Conservation (phyloP, 2,888 invertebrate species). For the Xylophagus ater region DNA sequence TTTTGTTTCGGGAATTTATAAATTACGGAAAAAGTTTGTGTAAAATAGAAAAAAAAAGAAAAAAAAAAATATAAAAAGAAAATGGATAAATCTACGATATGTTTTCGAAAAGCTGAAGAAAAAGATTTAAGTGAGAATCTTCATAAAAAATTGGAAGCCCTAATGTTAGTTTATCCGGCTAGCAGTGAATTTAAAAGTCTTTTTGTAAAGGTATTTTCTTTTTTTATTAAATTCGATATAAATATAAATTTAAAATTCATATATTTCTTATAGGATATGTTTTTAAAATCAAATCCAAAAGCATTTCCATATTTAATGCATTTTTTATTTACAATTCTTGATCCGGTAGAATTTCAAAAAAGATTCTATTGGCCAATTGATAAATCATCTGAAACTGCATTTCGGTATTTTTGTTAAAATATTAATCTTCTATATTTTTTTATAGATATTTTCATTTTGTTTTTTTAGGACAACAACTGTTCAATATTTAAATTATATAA, state of each 20-base stretch:
- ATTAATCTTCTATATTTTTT: not conserved
- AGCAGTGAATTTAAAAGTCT: conserved; percentile 28
- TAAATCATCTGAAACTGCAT: conserved; percentile 32
- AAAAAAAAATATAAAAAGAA: not conserved
- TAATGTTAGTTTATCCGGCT: conserved; percentile 26
- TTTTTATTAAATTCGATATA: not conserved
- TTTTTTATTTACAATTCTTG: conserved; percentile 32
- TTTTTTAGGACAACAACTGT: conserved; percentile 28
- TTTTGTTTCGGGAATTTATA: no score
- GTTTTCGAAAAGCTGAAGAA: conserved; percentile 33
- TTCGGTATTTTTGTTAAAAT: conserved; percentile 17
- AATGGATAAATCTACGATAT: conserved; percentile 33
- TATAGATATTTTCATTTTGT: not conserved
- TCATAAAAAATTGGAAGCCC: conserved; percentile 25
- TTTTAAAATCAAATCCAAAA: conserved; percentile 34
- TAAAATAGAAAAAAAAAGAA: no score
- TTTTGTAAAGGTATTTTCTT: conserved; percentile 10
- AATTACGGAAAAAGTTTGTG: no score
- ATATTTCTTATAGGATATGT: conserved; percentile 31
- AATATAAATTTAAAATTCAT: not conserved
- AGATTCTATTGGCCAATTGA: conserved; percentile 39
- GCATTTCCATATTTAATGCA: conserved; percentile 36
- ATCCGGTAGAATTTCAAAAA: conserved; percentile 34
- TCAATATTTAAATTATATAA: conserved; percentile 32
- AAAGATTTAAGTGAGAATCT: conserved; percentile 31